Base-by-base conservation (phyloP, 2,797 vertebrate species). In the Leptodactylus fallax region DNA sequence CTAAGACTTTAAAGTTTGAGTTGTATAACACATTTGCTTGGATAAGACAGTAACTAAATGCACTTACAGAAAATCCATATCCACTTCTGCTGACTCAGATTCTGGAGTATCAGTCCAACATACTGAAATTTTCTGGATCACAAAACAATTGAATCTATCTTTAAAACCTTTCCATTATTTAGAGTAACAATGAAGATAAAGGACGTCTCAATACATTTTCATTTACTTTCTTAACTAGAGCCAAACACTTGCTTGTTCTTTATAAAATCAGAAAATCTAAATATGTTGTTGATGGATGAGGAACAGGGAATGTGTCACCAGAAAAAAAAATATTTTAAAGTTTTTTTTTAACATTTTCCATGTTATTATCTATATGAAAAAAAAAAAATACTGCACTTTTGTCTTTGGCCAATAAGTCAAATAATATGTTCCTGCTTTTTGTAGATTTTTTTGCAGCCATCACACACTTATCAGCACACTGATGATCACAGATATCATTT, bases 131-230 rank as follows among this genome's bases (percentile, higher is more conserved):
- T 79, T 56, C 77, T 17, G 77, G 53, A 79, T 79, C 51, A 56
- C n/a, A 79, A 56, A 79, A 79, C 53, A 79, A 79, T 25, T 79
- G 77, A 56, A 55, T 25, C 77, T 79, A 27, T 79, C 23, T 19
- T 16, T 78, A 25, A 55, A 25, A 13, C 53, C 14, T 56, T 61
- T 17, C 7, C n/a, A 16, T 79, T 79, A 79, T 58, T 56, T 79
- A 56, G 53, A 79, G 51, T 8, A 79, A 56, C n/a, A 56, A 79
- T 79, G 23, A 79, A 79, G 77, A 79, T 79, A 79, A 79, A 79
- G 23, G 51, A 79, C 47, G 9, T 79, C 23, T 56, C 77, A 79
- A 56, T 27, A 27, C 53, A 79, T 11, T 58, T 51, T 53, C 45
- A 76, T 76, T 76, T 76, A 51, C 47, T 76, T 76, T 76, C 11